Evolutionary conservation across 2,113 vertebrate genomes (phyloP), one percentile per base, ranked within the genome.

Genomic region (Trochalopteron elliotii): DNA sequence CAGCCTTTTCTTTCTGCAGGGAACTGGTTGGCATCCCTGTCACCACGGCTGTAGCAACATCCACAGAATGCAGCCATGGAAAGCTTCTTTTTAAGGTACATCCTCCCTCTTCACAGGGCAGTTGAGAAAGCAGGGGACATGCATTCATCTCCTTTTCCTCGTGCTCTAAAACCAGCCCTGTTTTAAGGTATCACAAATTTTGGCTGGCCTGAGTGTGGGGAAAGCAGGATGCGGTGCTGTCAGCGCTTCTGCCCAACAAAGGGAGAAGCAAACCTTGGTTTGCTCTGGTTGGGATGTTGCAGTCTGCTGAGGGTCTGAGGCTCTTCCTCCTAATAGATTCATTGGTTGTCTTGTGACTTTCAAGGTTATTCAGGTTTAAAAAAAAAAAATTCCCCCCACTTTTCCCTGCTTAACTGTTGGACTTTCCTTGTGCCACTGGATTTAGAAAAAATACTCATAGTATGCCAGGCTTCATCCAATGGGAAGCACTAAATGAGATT

Each of bases 31-130:
- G 44, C 18, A 57, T 56, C 21, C 55, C 25, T 7, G 3, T 47
- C 45, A 23, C 25, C 3, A 7, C 0, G 0, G 25, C 25, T 2
- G 0, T 27, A 65, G 56, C 20, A 61, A 52, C 47, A 60, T 39
- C 61, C 2, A 5, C 52, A 53, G 57, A 37, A 45, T 53, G 27
- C 18, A 53, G 49, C 47, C 2, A 0, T 39, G 37, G 33, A 57
- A 61, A 71, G 2, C 24, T 75, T 12, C 50, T 69, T 55, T 64
- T 37, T 45, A 40, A 79, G 25, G 28, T 16, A 22, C 1, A 3
- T 15, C 10, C 15, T 21, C 7, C 25, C 45, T 83, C 45, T 70
- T 45, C 6, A 18, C 31, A 19, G 28, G 16, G 20, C 20, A 56
- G 22, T 4, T 65, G 24, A 12, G 14, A 33, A 70, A 60, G 33